Evolutionary conservation across 2,797 vertebrate genomes (phyloP).

Genomic region (Aldrovandia affinis): DNA sequence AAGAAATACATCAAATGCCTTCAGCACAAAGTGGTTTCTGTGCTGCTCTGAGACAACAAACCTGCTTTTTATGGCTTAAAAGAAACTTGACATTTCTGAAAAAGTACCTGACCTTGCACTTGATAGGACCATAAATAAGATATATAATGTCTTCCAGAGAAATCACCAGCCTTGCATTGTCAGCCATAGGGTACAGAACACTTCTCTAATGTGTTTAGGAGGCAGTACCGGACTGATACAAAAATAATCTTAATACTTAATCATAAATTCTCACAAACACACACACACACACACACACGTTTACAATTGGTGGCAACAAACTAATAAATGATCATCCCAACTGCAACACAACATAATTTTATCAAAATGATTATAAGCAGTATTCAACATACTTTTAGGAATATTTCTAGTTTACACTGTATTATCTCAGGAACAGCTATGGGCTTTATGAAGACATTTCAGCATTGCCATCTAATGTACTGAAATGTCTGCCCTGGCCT

Average conservation of each 20-base stretch:
- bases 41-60: slow-evolving; percentile 43
- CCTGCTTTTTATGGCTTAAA: slow-evolving; percentile 58
- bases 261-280: neutral
- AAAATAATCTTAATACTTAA: neutral
- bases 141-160: slow-evolving; percentile 52
- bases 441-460: neutral
- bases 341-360: neutral
- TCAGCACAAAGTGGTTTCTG: slow-evolving; percentile 46
- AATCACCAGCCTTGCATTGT: slow-evolving; percentile 49
- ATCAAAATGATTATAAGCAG: neutral
- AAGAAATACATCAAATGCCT: slow-evolving; percentile 20
- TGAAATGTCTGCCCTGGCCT: slow-evolving; percentile 38
- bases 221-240: neutral
- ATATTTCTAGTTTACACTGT: neutral
- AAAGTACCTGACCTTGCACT: slow-evolving; percentile 71
- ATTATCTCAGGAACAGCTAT: neutral
- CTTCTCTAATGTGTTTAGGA: slow-evolving; percentile 5
- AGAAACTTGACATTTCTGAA: slow-evolving; percentile 62
- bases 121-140: slow-evolving; percentile 71
- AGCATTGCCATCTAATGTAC: slow-evolving; percentile 16
- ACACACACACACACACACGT: neutral
- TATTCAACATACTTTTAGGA: neutral
- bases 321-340: neutral
- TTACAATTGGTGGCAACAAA: neutral
- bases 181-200: slow-evolving; percentile 29